Evolutionary conservation across 92 coral and sea anemone species (phyloP).

Genomic region (Epizoanthus illoricatus): DNA sequence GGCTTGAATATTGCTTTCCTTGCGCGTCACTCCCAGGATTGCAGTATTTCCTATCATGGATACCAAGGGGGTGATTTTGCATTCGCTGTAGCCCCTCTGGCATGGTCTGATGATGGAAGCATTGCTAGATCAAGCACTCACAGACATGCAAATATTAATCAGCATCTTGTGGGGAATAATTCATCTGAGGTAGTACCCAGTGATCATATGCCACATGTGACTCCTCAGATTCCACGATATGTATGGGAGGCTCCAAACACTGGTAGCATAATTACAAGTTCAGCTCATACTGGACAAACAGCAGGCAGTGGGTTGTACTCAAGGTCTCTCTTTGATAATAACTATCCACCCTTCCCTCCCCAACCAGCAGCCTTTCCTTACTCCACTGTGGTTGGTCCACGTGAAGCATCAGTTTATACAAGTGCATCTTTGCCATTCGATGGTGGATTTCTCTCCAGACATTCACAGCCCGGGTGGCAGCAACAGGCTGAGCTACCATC

Average conservation of each 20-base stretch:
- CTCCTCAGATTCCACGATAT: background rate
- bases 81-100: background rate
- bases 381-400: background rate
- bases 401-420: background rate
- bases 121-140: background rate
- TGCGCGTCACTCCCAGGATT: background rate
- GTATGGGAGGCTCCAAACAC: background rate
- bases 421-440: constrained; percentile 1
- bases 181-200: background rate
- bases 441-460: background rate
- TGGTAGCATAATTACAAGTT: background rate
- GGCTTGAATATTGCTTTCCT: too few relatives aligned
- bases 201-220: background rate
- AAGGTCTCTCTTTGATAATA: background rate
- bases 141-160: background rate
- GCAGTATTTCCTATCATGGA: constrained; percentile 3
- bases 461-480: background rate
- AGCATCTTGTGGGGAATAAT: background rate
- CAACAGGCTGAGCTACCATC: background rate
- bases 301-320: background rate
- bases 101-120: background rate
- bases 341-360: background rate
- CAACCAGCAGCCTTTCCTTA: background rate
- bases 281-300: background rate
- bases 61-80: background rate